These are phyloP conservation scores for Syndactyla subalaris DNA, from an alignment of 2,797 vertebrate species.

Conservation along the genomic window DNA sequence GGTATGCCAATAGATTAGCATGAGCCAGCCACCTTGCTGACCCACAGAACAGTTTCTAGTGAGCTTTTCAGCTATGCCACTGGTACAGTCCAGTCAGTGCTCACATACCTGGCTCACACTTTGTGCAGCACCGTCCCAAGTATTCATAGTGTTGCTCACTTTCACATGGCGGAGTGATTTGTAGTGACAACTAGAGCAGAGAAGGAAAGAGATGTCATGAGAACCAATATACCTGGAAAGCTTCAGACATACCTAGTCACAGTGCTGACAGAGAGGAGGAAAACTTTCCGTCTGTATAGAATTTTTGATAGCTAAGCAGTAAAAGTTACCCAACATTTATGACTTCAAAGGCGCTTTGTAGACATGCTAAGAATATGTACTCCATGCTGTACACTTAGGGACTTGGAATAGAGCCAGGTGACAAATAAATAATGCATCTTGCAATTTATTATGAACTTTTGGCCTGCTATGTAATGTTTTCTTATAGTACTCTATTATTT, in stretches of 20 bases:
- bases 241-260: neutral
- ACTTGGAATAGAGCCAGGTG: neutral
- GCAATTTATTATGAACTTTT: neutral
- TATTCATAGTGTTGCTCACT: slow-evolving; percentile 72
- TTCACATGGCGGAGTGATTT: slow-evolving; percentile 48
- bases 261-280: neutral
- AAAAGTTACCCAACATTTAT: neutral
- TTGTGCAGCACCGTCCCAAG: slow-evolving; percentile 75
- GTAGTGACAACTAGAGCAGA: slow-evolving; percentile 66
- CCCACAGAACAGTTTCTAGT: neutral
- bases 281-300: neutral
- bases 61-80: neutral
- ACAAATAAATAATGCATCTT: neutral
- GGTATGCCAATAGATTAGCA: neutral
- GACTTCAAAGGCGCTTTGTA: neutral
- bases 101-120: slow-evolving; percentile 79
- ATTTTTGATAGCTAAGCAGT: neutral
- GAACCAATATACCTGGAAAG: neutral
- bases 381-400: neutral
- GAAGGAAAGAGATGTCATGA: neutral
- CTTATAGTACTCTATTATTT: slow-evolving; percentile 4
- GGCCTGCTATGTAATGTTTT: neutral
- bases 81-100: neutral
- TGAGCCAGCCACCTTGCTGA: neutral
- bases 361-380: neutral